Evolutionary conservation across 2,888 invertebrate species (phyloP).

Genomic region (Boloria selene): DNA sequence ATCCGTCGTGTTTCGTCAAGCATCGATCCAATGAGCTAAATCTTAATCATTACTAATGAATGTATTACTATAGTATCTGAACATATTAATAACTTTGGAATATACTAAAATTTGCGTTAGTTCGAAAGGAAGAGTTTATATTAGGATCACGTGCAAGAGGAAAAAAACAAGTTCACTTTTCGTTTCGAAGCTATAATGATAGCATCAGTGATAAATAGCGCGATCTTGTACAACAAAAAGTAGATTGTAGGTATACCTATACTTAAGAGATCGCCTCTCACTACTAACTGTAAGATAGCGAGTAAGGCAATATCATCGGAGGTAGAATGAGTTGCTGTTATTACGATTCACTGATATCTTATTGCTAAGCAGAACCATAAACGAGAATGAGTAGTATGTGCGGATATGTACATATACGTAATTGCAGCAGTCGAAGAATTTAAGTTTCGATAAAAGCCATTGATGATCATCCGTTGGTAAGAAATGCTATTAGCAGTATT

Average conservation of each 20-base stretch:
- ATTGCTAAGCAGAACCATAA: conserved; percentile 25
- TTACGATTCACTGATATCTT: conserved; percentile 48
- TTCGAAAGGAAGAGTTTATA: conserved; percentile 63
- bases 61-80: background rate
- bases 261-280: conserved; percentile 60
- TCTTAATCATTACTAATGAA: conserved; percentile 48
- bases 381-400: conserved; percentile 10
- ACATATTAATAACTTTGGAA: background rate
- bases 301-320: conserved; percentile 44
- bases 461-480: conserved; percentile 44
- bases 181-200: conserved; percentile 61
- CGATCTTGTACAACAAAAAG: conserved; percentile 56
- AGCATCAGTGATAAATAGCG: conserved; percentile 56
- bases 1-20: conserved; percentile 54
- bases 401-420: conserved; percentile 29
- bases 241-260: conserved; percentile 49
- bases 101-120: background rate
- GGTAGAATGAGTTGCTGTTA: conserved; percentile 51
- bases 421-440: conserved; percentile 27
- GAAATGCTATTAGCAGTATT: conserved; percentile 60
- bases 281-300: conserved; percentile 56
- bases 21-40: conserved; percentile 59
- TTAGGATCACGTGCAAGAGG: conserved; percentile 51
- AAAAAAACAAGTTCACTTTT: conserved; percentile 59
- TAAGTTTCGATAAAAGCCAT: conserved; percentile 40